Base-by-base conservation (phyloP, 2,113 vertebrate species). In the Dromaius novaehollandiae region DNA sequence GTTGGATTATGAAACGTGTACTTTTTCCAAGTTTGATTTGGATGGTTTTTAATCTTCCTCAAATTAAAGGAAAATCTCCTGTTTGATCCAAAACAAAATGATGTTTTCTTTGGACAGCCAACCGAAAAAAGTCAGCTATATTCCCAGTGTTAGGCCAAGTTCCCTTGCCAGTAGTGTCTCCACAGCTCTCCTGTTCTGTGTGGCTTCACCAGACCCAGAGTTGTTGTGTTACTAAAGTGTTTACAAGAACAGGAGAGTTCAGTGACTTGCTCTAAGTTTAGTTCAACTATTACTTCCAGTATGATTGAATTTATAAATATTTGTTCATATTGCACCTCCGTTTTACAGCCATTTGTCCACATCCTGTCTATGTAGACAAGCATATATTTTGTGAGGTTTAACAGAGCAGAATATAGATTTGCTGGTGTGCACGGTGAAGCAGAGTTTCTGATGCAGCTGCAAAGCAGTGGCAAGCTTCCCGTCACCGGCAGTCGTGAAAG, bases 1-100 rank as follows among this genome's bases (percentile, higher is more conserved):
- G 68, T 93, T 95, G 92, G 96, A 88, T 40, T 3, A 1, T 36
- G 19, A 93, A 90, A 68, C 3, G 0, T 74, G 68, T 66, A 9
- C 76, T 79, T 94, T 79, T 92, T 97, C 82, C 90, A 92, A 93
- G 90, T 93, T 76, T 90, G 60, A 91, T 81, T 88, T 94, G 88
- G 86, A 40, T 90, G 64, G 26, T 77, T 93, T 96, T 86, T 92
- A 70, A 86, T 96, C 93, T 88, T 86, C 68, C 38, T 96, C 64
- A 90, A 95, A 96, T 95, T 86, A 95, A 89, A 96, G 83, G 92
- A 90, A 96, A 94, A 96, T 90, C 68, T 86, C 74, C 89, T 82
- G 86, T 95, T 94, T 92, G 84, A 76, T 94, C 83, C 83, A 87
- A 95, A 96, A 94, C 88, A 92, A 86, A 92, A 56, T 56, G 15